Evolutionary conservation across 2,113 vertebrate species (phyloP).

Genomic region (Thunnus maccoyii): DNA sequence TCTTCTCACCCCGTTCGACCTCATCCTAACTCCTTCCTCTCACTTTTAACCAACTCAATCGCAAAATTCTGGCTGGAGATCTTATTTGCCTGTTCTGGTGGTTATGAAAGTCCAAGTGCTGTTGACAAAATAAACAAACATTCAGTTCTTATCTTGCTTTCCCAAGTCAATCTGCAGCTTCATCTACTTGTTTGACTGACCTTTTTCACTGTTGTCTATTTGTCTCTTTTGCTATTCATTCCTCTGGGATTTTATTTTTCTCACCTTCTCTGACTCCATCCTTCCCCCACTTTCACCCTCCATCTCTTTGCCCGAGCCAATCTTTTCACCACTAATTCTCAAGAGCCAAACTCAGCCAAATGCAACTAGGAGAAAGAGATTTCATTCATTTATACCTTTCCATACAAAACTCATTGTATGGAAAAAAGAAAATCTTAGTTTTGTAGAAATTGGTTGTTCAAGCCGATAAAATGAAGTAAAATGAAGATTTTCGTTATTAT

Average conservation of each 20-base stretch:
- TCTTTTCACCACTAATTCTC: slow-evolving; percentile 1
- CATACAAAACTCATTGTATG: not conserved
- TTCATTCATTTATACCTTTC: not conserved
- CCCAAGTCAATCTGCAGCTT: not conserved
- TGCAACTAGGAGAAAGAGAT: not conserved
- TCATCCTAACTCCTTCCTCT: not conserved
- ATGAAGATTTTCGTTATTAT: too few relatives aligned
- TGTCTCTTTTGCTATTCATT: slow-evolving; percentile 3
- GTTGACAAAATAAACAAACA: not conserved
- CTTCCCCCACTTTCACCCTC: not conserved
- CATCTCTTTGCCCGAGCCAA: not conserved
- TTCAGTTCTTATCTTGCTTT: not conserved
- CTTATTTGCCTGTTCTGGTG: not conserved
- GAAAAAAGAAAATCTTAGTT: not conserved
- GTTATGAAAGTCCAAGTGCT: slow-evolving; percentile 5
- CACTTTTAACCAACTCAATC: not conserved
- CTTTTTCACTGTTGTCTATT: not conserved
- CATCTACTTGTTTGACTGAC: not conserved
- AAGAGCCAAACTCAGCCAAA: not conserved
- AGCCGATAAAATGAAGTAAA: too few relatives aligned
- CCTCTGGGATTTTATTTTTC: not conserved
- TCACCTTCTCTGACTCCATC: not conserved
- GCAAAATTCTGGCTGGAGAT: slow-evolving; percentile 8
- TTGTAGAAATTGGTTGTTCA: not conserved
- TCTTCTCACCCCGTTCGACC: not conserved